Evolutionary conservation across 92 coral and sea anemone species (phyloP).

Genomic region (Epizoanthus illoricatus): DNA sequence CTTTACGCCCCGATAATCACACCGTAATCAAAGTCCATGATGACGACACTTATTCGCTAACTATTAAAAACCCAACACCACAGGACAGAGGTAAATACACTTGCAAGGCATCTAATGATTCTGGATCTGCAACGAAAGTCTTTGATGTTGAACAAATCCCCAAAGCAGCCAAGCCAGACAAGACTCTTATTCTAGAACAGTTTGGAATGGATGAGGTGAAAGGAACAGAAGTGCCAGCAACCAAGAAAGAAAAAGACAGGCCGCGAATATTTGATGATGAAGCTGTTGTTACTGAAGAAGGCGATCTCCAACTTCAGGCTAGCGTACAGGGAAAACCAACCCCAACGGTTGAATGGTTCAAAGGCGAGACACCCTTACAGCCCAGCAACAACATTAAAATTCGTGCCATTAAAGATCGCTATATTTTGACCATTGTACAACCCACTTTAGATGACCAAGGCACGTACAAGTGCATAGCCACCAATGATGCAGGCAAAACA

Average conservation of each 20-base stretch:
- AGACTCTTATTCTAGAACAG: constrained; percentile 26
- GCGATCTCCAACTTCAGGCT: constrained; percentile 52
- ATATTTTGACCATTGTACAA: constrained; percentile 52
- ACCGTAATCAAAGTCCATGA: constrained; percentile 56
- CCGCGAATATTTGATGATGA: constrained; percentile 38
- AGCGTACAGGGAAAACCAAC: constrained; percentile 42
- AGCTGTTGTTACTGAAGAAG: constrained; percentile 57
- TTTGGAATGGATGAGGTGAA: constrained; percentile 7
- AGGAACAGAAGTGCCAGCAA: background rate
- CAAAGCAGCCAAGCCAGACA: constrained; percentile 19
- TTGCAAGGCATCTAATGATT: constrained; percentile 75
- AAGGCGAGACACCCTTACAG: constrained; percentile 50
- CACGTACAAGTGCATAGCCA: constrained; percentile 69
- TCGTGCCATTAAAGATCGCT: constrained; percentile 45
- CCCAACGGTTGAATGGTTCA: constrained; percentile 70
- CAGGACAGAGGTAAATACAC: constrained; percentile 60
- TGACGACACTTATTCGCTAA: constrained; percentile 44
- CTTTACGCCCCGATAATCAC: constrained; percentile 18
- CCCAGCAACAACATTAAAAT: constrained; percentile 53
- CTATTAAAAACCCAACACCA: constrained; percentile 46
- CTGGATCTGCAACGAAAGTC: constrained; percentile 48
- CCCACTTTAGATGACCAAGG: constrained; percentile 64
- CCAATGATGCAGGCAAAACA: constrained; percentile 67
- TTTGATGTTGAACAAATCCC: constrained; percentile 20
- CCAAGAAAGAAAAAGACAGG: constrained; percentile 21